A percentile compares a stretch with the other conserved stretches of the same genome.
phyloP scores from a whole-genome alignment of 1,140 invertebrate genomes.

The Drosophila bocki region DNA sequence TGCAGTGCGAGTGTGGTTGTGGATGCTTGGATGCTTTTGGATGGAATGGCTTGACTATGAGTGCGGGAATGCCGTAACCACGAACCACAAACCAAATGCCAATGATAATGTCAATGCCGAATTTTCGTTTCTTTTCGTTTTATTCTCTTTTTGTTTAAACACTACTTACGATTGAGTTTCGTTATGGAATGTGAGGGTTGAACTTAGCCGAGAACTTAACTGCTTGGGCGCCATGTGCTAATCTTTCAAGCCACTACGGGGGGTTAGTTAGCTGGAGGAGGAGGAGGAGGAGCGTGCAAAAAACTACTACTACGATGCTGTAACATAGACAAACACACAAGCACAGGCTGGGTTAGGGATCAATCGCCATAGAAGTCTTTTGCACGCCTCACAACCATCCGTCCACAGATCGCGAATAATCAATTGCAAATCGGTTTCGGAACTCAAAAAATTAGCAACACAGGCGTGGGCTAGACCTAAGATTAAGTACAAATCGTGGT shows the following conservation, averaged over 20 bases:
- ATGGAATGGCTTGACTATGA: conserved; percentile 27
- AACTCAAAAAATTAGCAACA: conserved; percentile 69
- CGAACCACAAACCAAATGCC: conserved; percentile 51
- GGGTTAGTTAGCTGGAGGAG: conserved; percentile 33
- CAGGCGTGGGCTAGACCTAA: conserved; percentile 35
- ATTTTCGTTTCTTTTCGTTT: conserved; percentile 35
- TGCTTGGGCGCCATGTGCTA: conserved; percentile 38
- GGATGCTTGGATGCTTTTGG: conserved; percentile 38
- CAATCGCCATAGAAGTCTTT: conserved; percentile 75
- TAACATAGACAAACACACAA: conserved; percentile 47
- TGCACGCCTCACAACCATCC: conserved; percentile 60
- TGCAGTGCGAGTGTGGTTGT: conserved; percentile 41
- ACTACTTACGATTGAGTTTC: conserved; percentile 64
- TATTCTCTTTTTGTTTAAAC: conserved; percentile 37
- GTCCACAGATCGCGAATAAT: conserved; percentile 3
- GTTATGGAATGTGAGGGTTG: conserved; percentile 66
- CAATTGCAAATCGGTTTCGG: not conserved
- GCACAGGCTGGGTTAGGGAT: conserved; percentile 45
- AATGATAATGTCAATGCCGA: conserved; percentile 69
- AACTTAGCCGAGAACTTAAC: conserved; percentile 63
- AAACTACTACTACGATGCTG: conserved; percentile 63
- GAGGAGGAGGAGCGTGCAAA: conserved; percentile 54
- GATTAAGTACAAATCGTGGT: conserved; percentile 41
- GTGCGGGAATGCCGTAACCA: conserved; percentile 30
- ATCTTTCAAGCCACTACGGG: conserved; percentile 48